Evolutionary conservation across 2,113 vertebrate species (phyloP).

Genomic region (Oenanthe melanoleuca): DNA sequence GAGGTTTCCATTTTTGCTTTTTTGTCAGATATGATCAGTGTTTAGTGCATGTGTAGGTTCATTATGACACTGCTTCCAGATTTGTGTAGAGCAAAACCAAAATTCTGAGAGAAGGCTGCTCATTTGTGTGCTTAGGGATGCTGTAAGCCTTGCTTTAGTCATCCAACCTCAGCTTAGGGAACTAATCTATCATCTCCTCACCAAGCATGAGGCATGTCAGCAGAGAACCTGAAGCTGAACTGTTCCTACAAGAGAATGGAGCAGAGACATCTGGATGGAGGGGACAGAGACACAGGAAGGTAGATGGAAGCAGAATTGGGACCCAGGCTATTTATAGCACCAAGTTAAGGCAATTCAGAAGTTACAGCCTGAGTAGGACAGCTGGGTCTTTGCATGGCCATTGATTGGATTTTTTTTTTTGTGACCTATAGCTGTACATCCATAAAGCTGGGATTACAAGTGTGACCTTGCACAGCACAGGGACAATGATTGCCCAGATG

Average conservation of each 20-base stretch:
- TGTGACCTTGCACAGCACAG: background rate
- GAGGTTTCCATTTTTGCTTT: background rate
- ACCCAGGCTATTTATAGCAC: background rate
- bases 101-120: background rate
- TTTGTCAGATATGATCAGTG: background rate
- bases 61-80: background rate
- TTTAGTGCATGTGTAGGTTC: background rate
- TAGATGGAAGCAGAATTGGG: background rate
- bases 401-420: background rate
- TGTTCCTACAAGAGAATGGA: background rate
- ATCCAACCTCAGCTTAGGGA: background rate
- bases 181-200: background rate
- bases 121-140: background rate
- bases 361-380: background rate
- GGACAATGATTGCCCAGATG: background rate
- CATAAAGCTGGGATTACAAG: background rate
- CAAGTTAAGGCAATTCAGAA: background rate
- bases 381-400: background rate
- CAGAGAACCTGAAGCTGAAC: background rate
- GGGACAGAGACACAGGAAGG: background rate
- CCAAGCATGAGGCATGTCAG: accelerated
- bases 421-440: background rate
- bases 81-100: background rate
- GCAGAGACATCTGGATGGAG: background rate
- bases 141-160: background rate